A percentile compares a stretch with the other conserved stretches of the same genome.
phyloP scores from a whole-genome alignment of 2,888 invertebrate genomes.

The Falcaria lacertinaria region DNA sequence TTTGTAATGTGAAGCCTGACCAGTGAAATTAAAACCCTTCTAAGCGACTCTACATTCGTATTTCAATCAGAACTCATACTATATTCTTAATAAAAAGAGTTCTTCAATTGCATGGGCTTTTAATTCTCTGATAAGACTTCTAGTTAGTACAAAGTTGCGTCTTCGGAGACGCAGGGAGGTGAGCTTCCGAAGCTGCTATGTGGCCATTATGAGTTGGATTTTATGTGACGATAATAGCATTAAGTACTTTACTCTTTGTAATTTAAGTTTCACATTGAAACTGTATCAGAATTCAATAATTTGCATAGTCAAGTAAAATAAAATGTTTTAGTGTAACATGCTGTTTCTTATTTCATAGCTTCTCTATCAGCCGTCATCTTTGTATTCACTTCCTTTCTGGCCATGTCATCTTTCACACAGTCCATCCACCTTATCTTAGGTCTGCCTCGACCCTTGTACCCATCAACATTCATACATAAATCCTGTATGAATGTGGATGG shows the following conservation, averaged over 20 bases:
- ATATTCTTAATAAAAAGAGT: no score
- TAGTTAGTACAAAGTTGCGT: conserved; percentile 69
- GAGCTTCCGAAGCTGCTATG: conserved; percentile 59
- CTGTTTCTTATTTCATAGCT: conserved; percentile 14
- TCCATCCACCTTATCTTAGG: no score
- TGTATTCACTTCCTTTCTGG: no score
- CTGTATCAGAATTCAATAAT: conserved; percentile 61
- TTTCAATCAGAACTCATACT: no score
- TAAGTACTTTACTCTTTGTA: conserved; percentile 62
- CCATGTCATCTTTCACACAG: no score
- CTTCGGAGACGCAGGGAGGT: conserved; percentile 44
- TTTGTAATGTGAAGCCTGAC: conserved; percentile 33
- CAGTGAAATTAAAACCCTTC: not conserved
- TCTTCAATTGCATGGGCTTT: not conserved
- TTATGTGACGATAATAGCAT: conserved; percentile 54
- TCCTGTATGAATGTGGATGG: no score
- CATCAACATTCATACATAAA: no score
- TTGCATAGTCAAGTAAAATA: conserved; percentile 74
- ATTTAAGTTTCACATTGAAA: conserved; percentile 55
- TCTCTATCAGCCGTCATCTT: no score
- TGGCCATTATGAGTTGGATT: conserved; percentile 72
- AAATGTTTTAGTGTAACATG: conserved; percentile 61
- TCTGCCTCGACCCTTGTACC: no score
- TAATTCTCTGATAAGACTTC: not conserved
- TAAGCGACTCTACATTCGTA: no score